A percentile compares a stretch with the other conserved stretches of the same genome.
phyloP scores from a whole-genome alignment of 2,888 invertebrate species.

The Colletes collaris region DNA sequence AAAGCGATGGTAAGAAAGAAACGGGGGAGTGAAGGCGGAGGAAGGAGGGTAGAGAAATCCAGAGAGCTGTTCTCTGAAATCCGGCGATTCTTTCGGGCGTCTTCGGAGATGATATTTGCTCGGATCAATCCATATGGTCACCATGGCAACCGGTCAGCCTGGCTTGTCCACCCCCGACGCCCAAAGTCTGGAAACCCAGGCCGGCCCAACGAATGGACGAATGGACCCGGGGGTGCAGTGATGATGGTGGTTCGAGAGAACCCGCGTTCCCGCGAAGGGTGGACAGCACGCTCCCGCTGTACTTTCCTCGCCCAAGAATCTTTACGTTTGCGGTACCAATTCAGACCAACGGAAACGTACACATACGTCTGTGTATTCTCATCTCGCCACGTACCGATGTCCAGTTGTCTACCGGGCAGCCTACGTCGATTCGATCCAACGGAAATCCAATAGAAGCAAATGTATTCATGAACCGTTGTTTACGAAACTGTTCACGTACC shows the following conservation, averaged over 20 bases:
- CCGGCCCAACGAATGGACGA: conserved; percentile 71
- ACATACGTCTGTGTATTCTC: conserved; percentile 12
- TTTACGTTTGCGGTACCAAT: conserved; percentile 42
- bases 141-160: conserved; percentile 81
- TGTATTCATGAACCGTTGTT: conserved; percentile 72
- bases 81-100: conserved; percentile 82
- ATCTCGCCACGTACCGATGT: conserved; percentile 4
- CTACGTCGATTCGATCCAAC: conserved; percentile 47
- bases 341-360: conserved; percentile 24
- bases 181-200: conserved; percentile 74
- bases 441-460: conserved; percentile 58
- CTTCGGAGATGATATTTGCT: conserved; percentile 83
- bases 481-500: conserved; percentile 69
- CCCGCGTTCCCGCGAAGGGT: conserved; percentile 55
- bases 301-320: conserved; percentile 28
- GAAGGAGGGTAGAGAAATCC: conserved; percentile 50
- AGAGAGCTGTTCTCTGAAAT: conserved; percentile 76
- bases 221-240: conserved; percentile 63
- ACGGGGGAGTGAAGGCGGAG: conserved; percentile 19
- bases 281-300: conserved; percentile 22
- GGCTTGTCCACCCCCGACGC: conserved; percentile 78
- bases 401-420: conserved; percentile 21
- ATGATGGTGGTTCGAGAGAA: conserved; percentile 60
- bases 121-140: conserved; percentile 83
- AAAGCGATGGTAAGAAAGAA: conserved; percentile 27